Base-by-base conservation (phyloP, 2,888 invertebrate species). In the Rotaria magnacalcarata region DNA sequence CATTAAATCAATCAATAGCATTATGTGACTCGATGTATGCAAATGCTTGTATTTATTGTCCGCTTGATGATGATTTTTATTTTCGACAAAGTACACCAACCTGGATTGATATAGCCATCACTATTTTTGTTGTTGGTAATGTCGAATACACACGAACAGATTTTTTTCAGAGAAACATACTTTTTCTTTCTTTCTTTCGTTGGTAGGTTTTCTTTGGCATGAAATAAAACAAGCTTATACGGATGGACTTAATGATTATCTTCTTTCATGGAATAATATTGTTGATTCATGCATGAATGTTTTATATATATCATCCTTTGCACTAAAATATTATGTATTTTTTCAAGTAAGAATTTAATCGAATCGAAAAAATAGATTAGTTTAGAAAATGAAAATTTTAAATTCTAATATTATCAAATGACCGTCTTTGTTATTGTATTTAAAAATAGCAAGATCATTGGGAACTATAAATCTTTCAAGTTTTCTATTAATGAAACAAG, bases 101-200 rank as follows among this genome's bases (percentile, higher is more conserved):
- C 21, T 19, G 34, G 47, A 52, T 87, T 52, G 87, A 87, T 43
- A 85, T 87, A 7, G n/a, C 85, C 6, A 87, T 87, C 27, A 41
- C 89, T 14, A 86, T 89, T 4, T 90, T 89, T 88, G 88, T 89
- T 14, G 11, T 89, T 41, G 90, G 90, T 89, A 88, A 87, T 88
- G 87, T 3, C 10, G 8, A 41, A 54, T 52, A 52, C 4, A 52
- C 4, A 52, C 8, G 50, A 52, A 52, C 16, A 52, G 16, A 11
- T 52, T 1, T 52, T 52, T 21, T 21, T 24, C 7, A 10, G 10
- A 84, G 7, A 24, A 50, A 24, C 0, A 41, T 34, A 34, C 34
- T 34, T 8, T 50, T 52, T 43, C 43, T 84, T 3, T 56, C 16
- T 27, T 16, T 85, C 41, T 85, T 84, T 16, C 85, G 87, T 56